Percentiles rank a stretch among this genome's conserved stretches.
Conservation (phyloP, 2,113 vertebrate genomes). For the Oenanthe melanoleuca region DNA sequence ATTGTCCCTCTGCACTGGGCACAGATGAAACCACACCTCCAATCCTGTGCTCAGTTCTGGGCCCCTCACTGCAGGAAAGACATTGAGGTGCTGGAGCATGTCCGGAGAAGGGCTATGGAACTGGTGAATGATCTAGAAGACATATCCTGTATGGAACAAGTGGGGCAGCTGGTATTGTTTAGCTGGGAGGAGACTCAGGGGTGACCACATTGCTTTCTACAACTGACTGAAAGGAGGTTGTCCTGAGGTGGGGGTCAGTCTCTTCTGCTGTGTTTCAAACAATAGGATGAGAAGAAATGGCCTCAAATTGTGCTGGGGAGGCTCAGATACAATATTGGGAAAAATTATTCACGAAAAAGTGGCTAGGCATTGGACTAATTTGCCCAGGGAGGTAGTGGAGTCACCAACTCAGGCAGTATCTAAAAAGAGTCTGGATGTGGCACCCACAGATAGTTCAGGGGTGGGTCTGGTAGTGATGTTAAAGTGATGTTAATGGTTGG, state of each 20-base stretch:
- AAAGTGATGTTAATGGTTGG: neutral
- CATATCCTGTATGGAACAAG: no score
- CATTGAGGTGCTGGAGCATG: neutral
- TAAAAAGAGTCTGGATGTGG: neutral
- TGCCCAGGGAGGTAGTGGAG: neutral
- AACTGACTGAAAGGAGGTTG: neutral
- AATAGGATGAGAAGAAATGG: neutral
- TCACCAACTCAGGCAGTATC: neutral
- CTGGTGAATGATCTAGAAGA: neutral
- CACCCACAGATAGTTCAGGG: neutral
- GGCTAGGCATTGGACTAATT: neutral
- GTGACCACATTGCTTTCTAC: neutral
- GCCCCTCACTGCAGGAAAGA: neutral
- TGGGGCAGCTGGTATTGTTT: neutral
- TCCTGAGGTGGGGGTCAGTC: neutral
- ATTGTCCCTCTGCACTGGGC: rapidly evolving
- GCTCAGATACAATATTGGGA: neutral
- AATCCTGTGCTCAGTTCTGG: neutral
- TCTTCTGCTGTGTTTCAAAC: neutral
- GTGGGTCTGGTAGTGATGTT: neutral
- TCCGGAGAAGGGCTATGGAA: neutral
- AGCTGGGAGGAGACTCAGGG: neutral
- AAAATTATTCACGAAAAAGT: neutral
- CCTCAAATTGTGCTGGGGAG: neutral
- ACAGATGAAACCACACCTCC: neutral